A percentile compares a stretch with the other conserved stretches of the same genome.
Conservation (phyloP, 53 echinoderm and acorn worm species). For the Echinarachnius parma region DNA sequence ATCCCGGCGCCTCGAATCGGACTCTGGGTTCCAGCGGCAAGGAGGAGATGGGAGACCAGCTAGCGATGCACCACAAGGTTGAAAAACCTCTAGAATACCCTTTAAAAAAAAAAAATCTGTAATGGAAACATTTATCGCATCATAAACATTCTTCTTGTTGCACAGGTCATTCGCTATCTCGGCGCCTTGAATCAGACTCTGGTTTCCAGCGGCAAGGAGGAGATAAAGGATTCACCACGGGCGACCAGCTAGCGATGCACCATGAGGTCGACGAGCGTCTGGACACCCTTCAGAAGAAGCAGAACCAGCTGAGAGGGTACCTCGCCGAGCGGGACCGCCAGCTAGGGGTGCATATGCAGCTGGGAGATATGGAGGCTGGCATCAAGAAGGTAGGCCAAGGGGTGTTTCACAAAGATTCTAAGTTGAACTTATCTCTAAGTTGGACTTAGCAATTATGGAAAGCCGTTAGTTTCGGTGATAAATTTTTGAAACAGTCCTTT, state of each 20-base stretch:
- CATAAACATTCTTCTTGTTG: no score
- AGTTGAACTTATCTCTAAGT: no score
- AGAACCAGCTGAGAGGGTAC: constrained; percentile 78
- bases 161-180: constrained; percentile 70
- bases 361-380: constrained; percentile 73
- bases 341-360: constrained; percentile 72
- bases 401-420: no score
- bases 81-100: no score
- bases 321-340: constrained; percentile 78
- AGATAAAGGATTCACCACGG: constrained; percentile 61
- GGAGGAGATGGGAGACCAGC: constrained; percentile 53
- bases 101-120: no score
- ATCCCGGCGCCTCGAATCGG: constrained; percentile 68
- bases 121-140: no score
- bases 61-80: no score
- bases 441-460: no score
- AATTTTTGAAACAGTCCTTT: no score
- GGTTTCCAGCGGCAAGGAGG: constrained; percentile 60
- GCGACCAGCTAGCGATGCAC: constrained; percentile 69
- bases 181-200: constrained; percentile 72
- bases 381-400: constrained; percentile 78
- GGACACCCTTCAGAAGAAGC: constrained; percentile 70
- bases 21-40: constrained; percentile 66
- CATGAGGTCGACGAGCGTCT: constrained; percentile 62
- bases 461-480: no score